Conservation (phyloP, 2,113 vertebrate genomes). For the Aspiorhynchus laticeps region DNA sequence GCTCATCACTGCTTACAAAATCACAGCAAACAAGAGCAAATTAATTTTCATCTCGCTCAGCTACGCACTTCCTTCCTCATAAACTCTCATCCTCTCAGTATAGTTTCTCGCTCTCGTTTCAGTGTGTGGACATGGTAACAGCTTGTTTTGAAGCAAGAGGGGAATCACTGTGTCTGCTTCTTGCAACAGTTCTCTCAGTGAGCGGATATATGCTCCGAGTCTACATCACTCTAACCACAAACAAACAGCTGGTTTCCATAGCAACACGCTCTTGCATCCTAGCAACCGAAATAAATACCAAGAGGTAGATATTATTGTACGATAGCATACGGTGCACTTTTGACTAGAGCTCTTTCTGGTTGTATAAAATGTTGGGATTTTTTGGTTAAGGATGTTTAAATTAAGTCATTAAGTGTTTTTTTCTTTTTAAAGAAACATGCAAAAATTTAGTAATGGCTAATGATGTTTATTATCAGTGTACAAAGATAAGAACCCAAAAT, state of each 20-base stretch:
- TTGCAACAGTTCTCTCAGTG: slow-evolving; percentile 2
- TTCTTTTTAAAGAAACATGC: neutral
- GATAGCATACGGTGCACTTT: neutral
- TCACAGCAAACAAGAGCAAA: neutral
- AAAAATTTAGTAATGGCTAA: neutral
- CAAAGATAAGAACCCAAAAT: neutral
- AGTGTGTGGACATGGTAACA: neutral
- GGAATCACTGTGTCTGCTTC: neutral
- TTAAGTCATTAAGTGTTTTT: no score
- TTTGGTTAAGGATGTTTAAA: neutral
- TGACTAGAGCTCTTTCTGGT: neutral
- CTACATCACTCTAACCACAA: slow-evolving; percentile 22
- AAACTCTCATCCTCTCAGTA: neutral
- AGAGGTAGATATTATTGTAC: neutral
- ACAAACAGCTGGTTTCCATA: slow-evolving; percentile 49
- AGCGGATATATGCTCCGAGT: neutral
- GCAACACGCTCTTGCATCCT: slow-evolving; percentile 29
- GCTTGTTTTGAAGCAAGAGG: neutral
- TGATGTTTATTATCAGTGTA: neutral
- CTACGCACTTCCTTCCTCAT: neutral
- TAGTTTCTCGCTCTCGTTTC: neutral
- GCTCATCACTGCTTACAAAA: neutral
- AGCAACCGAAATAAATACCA: slow-evolving; percentile 34
- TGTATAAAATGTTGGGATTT: neutral
- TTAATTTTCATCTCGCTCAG: neutral